Conservation (phyloP, 2,113 vertebrate species). For the Lophura nycthemera region DNA sequence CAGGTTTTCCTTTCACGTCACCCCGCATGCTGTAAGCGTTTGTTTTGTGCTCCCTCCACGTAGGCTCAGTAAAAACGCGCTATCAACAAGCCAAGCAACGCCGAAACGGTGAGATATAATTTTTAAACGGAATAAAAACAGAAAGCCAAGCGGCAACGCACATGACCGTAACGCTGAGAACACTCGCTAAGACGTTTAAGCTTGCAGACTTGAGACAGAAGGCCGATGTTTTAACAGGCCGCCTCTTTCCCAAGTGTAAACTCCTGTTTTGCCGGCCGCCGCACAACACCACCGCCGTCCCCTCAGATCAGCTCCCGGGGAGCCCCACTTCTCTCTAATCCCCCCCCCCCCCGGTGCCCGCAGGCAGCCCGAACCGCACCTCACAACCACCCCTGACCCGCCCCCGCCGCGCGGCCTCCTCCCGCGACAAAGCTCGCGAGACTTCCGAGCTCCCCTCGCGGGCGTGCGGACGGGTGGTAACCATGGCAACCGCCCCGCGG, state of each 20-base stretch:
- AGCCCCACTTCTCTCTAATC: too few relatives aligned
- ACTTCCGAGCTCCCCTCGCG: too few relatives aligned
- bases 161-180: rapidly evolving
- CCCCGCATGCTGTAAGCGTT: rapidly evolving
- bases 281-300: not conserved
- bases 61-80: rapidly evolving
- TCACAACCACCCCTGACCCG: not conserved
- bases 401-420: not conserved
- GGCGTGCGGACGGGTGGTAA: too few relatives aligned
- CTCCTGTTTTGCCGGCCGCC: not conserved
- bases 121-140: rapidly evolving
- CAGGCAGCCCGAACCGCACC: not conserved
- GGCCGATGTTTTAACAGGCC: rapidly evolving
- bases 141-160: rapidly evolving
- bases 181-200: rapidly evolving
- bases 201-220: rapidly evolving
- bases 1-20: not conserved
- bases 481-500: too few relatives aligned
- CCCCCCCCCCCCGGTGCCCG: too few relatives aligned
- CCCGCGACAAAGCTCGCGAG: not conserved
- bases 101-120: rapidly evolving
- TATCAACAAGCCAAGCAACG: not conserved
- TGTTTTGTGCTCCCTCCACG: not conserved
- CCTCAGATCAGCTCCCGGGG: too few relatives aligned
- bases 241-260: not conserved